A percentile compares a stretch with the other conserved stretches of the same genome.
Conservation (phyloP, 2,888 invertebrate species). For the Tipula helvola region DNA sequence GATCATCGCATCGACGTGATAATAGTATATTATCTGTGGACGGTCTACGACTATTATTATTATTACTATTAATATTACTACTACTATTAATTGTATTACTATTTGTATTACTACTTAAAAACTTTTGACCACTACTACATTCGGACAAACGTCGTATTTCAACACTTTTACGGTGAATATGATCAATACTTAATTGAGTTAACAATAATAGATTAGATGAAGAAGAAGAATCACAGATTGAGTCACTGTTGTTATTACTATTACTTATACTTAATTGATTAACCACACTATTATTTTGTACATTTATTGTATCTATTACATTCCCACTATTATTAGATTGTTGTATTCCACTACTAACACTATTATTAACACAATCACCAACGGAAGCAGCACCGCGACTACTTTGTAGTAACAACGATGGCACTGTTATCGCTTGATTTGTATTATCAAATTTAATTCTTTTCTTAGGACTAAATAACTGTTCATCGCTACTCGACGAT, state of each 20-base stretch:
- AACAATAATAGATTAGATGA: slow-evolving; percentile 8
- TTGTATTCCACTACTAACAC: slow-evolving; percentile 6
- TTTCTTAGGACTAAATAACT: slow-evolving; percentile 48
- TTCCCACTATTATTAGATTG: neutral
- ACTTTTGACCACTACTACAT: slow-evolving; percentile 21
- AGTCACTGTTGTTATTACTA: slow-evolving; percentile 21
- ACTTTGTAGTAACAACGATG: neutral
- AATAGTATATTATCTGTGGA: slow-evolving; percentile 33
- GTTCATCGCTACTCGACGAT: slow-evolving; percentile 55
- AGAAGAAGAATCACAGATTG: slow-evolving; percentile 30
- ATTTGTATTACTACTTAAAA: slow-evolving; percentile 9
- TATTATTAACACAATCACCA: neutral
- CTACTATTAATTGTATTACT: slow-evolving; percentile 1
- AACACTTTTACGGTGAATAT: slow-evolving; percentile 28
- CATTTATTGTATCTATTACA: neutral
- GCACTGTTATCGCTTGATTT: neutral
- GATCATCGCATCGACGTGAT: neutral
- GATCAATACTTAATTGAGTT: neutral
- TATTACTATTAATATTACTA: slow-evolving; percentile 10
- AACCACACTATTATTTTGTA: neutral
- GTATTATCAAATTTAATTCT: slow-evolving; percentile 45
- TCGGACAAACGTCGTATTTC: slow-evolving; percentile 43
- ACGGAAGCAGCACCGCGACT: neutral
- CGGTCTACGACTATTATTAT: slow-evolving; percentile 34
- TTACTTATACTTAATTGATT: neutral